Base-by-base conservation (phyloP, 2,888 invertebrate genomes). In the Endotricha flammealis region DNA sequence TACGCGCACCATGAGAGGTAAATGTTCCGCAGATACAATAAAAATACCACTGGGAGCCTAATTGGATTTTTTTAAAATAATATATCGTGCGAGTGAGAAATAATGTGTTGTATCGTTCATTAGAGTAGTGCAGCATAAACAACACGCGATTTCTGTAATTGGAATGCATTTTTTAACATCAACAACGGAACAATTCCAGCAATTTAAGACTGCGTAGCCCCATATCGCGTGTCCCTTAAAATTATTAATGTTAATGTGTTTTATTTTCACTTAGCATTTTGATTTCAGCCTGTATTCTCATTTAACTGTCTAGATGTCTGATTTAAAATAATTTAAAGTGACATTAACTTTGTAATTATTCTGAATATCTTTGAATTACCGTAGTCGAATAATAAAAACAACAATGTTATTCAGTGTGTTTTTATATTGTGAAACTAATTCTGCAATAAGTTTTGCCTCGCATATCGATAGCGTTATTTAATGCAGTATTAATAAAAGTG, bases 121-220 rank as follows among this genome's bases (percentile, higher is more conserved):
- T 52, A 59, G 57, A 59, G 56, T 59, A 57, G 49, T 43, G 48
- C 58, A 61, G 54, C 52, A 54, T 52, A 41, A 50, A 53, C 47
- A 48, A 70, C 80, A 81, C 78, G 81, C 80, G 73, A 80, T 73
- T 69, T 64, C 67, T 59, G 64, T 52, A 65, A 64, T 59, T 60
- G 70, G 78, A 80, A 81, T 78, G 76, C 79, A 79, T 79, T 79
- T 75, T 35, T 35, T 35, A 75, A 70, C 75, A 77, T 70, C 72
- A 72, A 63, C 70, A 59, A 60, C 64, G 72, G 71, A 77, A 77
- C 64, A 77, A 78, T 77, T 77, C 69, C 55, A 62, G 77, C 70
- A 76, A 78, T 75, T 80, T 78, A 73, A 69, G 69, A 69, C 65
- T 65, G 62, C 68, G 58, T 61, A 64, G 57, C 61, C 60, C 41